Percentiles rank a stretch among this genome's conserved stretches.
These are phyloP conservation scores for Panagrolaimus sp. DNA, from an alignment of 1,140 invertebrate species.

Conservation along the genomic window DNA sequence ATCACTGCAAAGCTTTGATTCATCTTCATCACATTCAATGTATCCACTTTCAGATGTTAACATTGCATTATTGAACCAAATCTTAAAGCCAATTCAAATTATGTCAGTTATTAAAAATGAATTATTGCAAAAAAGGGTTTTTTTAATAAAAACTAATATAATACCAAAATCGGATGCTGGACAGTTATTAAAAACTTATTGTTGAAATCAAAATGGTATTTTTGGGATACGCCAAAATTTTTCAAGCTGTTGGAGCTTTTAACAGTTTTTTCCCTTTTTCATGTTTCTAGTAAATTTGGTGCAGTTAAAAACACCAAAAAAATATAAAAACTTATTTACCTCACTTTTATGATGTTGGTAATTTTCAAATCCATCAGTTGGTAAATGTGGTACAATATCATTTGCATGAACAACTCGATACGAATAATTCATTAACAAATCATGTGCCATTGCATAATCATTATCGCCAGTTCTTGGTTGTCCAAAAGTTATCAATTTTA, in stretches of 20 bases:
- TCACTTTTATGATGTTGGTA: constrained; percentile 37
- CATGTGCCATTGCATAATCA: constrained; percentile 38
- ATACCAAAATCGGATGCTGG: no score
- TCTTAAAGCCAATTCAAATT: not conserved
- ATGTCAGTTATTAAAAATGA: not conserved
- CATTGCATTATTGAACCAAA: constrained; percentile 30
- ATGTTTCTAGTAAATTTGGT: no score
- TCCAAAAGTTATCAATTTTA: constrained; percentile 47
- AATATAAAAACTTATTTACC: constrained; percentile 9
- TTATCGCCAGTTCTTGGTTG: constrained; percentile 45
- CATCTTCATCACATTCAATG: constrained; percentile 2
- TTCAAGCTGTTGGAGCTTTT: no score
- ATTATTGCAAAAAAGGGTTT: not conserved
- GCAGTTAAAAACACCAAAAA: no score
- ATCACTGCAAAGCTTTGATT: constrained; percentile 1
- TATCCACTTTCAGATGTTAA: not conserved
- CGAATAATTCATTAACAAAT: constrained; percentile 34
- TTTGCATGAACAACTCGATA: constrained; percentile 40
- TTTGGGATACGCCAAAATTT: no score
- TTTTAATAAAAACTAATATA: no score
- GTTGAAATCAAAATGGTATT: no score
- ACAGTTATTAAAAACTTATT: no score
- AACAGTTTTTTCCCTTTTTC: no score
- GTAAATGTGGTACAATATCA: constrained; percentile 47
- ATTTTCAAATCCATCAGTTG: constrained; percentile 34